Evolutionary conservation across 2,888 invertebrate genomes (phyloP).

Genomic region (Macaria liturata): DNA sequence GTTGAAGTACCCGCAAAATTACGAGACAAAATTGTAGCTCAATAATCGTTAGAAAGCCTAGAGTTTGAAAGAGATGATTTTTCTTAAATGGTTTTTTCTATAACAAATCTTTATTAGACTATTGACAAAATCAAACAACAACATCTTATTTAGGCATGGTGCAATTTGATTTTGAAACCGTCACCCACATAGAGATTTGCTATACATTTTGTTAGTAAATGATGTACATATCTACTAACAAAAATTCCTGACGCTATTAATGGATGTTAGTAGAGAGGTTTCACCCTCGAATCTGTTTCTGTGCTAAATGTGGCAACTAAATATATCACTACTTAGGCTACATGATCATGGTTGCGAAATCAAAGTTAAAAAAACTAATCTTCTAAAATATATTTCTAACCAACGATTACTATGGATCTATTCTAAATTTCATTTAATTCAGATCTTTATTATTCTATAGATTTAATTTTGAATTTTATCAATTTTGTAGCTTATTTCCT

Average conservation of each 20-base stretch:
- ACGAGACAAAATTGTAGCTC: constrained; percentile 20
- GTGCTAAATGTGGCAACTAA: constrained; percentile 70
- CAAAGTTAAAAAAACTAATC: constrained; percentile 12
- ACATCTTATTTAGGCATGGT: neutral
- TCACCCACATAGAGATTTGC: neutral
- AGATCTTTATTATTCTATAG: no score
- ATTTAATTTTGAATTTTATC: no score
- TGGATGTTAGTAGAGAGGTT: constrained; percentile 35
- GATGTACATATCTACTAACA: neutral
- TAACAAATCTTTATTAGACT: constrained; percentile 4
- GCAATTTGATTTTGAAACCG: neutral
- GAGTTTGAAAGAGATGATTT: constrained; percentile 41
- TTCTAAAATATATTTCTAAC: constrained; percentile 3
- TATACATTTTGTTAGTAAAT: constrained; percentile 3
- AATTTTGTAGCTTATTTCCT: no score
- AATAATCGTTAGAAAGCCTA: constrained; percentile 12
- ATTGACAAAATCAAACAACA: constrained; percentile 3
- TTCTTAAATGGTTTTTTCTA: constrained; percentile 33
- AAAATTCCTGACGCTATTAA: constrained; percentile 53
- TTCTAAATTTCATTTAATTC: no score
- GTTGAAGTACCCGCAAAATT: neutral
- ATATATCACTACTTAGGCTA: constrained; percentile 41
- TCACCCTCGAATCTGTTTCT: constrained; percentile 38
- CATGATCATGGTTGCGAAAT: constrained; percentile 50
- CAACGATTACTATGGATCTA: neutral